Percentiles rank a stretch among this genome's conserved stretches.
phyloP scores from a whole-genome alignment of 2,113 vertebrate species.

The Alaudala cheleensis region DNA sequence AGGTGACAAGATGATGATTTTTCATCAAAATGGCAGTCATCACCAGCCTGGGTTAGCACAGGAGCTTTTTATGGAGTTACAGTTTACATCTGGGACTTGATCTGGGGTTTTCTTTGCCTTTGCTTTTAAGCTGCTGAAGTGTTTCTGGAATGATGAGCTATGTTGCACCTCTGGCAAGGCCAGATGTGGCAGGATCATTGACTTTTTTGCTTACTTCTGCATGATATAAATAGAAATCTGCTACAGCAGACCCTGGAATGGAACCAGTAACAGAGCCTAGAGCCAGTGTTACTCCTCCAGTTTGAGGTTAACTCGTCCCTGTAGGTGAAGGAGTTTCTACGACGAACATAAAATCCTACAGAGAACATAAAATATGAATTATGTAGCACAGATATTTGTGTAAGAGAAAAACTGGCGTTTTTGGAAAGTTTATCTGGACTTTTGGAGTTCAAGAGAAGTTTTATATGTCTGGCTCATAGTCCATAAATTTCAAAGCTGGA shows the following conservation, averaged over 20 bases:
- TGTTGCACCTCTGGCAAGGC: background rate
- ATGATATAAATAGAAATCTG: background rate
- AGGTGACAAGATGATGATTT: background rate
- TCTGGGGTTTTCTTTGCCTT: background rate
- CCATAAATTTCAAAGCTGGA: background rate
- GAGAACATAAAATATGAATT: background rate
- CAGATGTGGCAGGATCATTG: background rate
- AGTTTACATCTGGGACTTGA: background rate
- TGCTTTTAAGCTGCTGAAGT: background rate
- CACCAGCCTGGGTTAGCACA: background rate
- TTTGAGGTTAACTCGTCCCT: background rate
- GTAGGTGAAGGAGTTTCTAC: background rate
- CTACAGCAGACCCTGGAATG: background rate
- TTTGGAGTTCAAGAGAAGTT: conserved; percentile 19
- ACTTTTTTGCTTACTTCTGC: background rate
- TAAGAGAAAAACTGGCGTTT: background rate
- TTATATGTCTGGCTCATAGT: conserved; percentile 17
- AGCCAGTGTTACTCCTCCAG: background rate
- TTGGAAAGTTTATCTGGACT: conserved; percentile 25
- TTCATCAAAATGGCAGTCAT: background rate
- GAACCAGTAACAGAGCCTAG: background rate
- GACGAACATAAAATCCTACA: background rate
- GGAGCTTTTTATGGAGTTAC: background rate
- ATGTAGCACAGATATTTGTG: background rate
- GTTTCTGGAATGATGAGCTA: background rate